These are phyloP conservation scores for Phoenicopterus ruber DNA, from an alignment of 2,113 vertebrate genomes.

Conservation along the genomic window DNA sequence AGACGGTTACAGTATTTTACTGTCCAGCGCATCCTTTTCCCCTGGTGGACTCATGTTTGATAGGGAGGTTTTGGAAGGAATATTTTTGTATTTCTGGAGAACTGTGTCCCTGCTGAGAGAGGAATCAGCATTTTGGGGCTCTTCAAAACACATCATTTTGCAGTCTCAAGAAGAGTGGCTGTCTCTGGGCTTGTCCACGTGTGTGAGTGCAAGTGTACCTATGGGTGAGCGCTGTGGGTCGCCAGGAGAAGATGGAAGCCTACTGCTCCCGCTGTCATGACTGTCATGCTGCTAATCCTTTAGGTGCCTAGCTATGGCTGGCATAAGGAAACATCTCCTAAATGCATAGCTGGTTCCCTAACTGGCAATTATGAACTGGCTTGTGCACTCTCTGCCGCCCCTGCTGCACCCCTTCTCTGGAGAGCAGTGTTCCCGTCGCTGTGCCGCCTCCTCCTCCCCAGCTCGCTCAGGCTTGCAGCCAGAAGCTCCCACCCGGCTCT, in stretches of 20 bases:
- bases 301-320: background rate
- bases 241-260: background rate
- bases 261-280: background rate
- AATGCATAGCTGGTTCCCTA: background rate
- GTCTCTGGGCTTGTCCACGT: background rate
- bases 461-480: background rate
- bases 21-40: constrained; percentile 17
- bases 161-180: background rate
- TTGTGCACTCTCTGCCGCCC: background rate
- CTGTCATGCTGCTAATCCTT: background rate
- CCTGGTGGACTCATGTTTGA: background rate
- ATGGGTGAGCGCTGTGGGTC: background rate
- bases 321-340: background rate
- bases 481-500: background rate
- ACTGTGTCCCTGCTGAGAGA: background rate
- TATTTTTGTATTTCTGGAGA: constrained; percentile 21
- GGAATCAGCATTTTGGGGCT: background rate
- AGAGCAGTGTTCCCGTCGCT: background rate
- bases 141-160: background rate
- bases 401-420: background rate
- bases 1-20: constrained; percentile 44
- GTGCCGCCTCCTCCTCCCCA: background rate
- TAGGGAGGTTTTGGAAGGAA: background rate
- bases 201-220: background rate
- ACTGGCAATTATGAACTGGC: background rate